These are phyloP conservation scores for Cotesia glomerata DNA, from an alignment of 1,140 invertebrate species.

Conservation along the genomic window DNA sequence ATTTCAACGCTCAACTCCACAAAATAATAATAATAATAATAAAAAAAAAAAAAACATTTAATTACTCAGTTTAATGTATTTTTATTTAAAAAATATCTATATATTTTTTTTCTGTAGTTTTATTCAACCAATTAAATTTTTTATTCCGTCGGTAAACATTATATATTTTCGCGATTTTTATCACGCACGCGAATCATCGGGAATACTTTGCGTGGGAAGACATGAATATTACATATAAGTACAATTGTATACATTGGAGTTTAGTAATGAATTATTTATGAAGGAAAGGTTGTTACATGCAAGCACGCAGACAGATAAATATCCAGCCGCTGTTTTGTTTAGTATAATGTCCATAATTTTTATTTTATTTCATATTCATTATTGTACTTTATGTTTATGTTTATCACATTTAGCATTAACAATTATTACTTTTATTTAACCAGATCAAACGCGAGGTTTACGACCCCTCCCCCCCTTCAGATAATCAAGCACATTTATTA, in stretches of 20 bases:
- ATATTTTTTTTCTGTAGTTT: neutral
- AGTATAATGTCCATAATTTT: constrained; percentile 5
- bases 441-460: neutral
- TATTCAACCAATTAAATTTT: constrained; percentile 5
- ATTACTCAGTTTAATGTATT: too few relatives aligned
- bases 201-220: constrained; percentile 16
- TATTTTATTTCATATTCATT: constrained; percentile 11
- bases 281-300: constrained; percentile 20
- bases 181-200: constrained; percentile 23
- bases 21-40: neutral
- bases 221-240: constrained; percentile 27
- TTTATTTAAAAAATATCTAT: too few relatives aligned
- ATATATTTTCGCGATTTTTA: constrained; percentile 14
- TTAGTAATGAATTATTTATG: constrained; percentile 21
- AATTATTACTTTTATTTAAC: neutral
- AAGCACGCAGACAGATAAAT: constrained; percentile 33
- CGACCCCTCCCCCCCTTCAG: too few relatives aligned
- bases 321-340: constrained; percentile 25
- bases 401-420: neutral
- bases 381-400: neutral
- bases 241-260: constrained; percentile 25
- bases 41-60: neutral
- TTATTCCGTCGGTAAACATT: neutral
- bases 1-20: neutral
- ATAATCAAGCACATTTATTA: too few relatives aligned